phyloP scores from a whole-genome alignment of 2,888 invertebrate genomes.

The Amphipyra tragopoginis region DNA sequence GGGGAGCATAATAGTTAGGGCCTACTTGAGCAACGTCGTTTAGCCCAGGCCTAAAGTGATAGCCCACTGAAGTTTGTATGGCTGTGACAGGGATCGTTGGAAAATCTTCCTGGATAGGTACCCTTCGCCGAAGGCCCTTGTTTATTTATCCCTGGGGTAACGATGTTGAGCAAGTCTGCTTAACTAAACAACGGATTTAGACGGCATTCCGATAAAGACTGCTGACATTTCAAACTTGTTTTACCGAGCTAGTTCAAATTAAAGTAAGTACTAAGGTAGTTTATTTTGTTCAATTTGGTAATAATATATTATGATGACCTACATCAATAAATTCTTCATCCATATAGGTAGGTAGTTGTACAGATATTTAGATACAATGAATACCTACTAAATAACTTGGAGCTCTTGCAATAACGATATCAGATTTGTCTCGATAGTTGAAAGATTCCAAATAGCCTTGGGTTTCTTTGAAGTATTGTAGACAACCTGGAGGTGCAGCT shows the following conservation, averaged over 20 bases:
- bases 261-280: background rate
- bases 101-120: too few species aligned
- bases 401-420: conserved; percentile 86
- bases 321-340: background rate
- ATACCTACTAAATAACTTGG: conserved; percentile 91
- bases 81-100: too few species aligned
- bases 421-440: conserved; percentile 91
- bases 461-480: conserved; percentile 91
- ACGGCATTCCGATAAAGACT: background rate
- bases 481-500: conserved; percentile 90
- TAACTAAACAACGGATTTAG: too few species aligned
- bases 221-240: conserved; percentile 1
- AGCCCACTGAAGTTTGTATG: too few species aligned
- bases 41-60: too few species aligned
- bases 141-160: too few species aligned
- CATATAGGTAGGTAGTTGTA: background rate
- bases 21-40: too few species aligned
- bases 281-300: background rate
- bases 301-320: background rate
- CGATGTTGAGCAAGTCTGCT: too few species aligned
- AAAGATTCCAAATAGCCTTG: conserved; percentile 92
- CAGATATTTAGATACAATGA: too few species aligned
- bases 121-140: too few species aligned
- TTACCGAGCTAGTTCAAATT: background rate
- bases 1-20: too few species aligned